Base-by-base conservation (phyloP, 2,113 vertebrate species). In the Rutilus rutilus region DNA sequence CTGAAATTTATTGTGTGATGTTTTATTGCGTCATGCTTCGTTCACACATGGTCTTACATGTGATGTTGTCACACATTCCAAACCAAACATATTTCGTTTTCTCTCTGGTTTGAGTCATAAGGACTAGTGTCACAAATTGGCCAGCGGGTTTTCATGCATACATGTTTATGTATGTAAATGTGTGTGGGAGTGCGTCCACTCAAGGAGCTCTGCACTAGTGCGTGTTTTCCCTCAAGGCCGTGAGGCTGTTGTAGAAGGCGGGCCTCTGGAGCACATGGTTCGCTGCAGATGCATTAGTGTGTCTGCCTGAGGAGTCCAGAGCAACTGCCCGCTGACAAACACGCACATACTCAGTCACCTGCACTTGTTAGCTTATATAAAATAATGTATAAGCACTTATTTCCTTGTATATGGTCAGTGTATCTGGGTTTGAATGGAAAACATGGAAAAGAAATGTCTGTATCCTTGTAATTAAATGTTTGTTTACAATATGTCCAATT, bases 301-400 rank as follows among this genome's bases (percentile, higher is more conserved):
- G 86, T 81, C 90, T 21, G 67, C 57, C 39, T 59, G 69, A 39
- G 21, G 19, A 59, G 73, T 9, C 50, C 39, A 74, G 59, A 30
- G 4, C n/a, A 23, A 65, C 30, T 17, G 30, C 23, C 78, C 59
- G 27, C 79, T 6, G 5, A 39, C 33, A 57, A 7, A 77, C 59
- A 87, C 74, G 67, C 76, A 84, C 50, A 30, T 30, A 33, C 10
- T 14, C 83, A 87, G 88, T 86, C 39, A 82, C 54, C 83, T 78
- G 78, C 65, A 85, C 54, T 60, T 27, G 73, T 15, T 14, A 84
- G 87, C 89, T 87, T 85, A 86, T 84, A 75, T 89, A 60, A 45
- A 11, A n/a, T 42, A 17, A 33, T 52, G 85, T 10, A 57, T 45
- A 39, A 85, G 36, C 52, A 60, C 17, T 21, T 78, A 39, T 47